Percentiles rank a stretch among this genome's conserved stretches.
These are phyloP conservation scores for Mycalesis mineus DNA, from an alignment of 2,888 invertebrate species.

Conservation along the genomic window DNA sequence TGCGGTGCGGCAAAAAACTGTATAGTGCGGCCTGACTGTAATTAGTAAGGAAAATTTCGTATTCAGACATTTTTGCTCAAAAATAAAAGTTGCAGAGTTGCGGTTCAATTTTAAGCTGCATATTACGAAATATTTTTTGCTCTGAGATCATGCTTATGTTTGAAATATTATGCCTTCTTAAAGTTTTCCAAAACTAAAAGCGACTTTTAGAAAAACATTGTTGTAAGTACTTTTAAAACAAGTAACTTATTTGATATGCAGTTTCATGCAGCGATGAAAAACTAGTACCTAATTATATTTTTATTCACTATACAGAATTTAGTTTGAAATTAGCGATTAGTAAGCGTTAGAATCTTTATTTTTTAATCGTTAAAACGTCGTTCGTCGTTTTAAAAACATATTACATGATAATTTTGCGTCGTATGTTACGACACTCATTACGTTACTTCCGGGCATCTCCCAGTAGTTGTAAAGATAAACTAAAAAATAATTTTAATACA, in stretches of 20 bases:
- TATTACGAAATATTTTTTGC: constrained; percentile 12
- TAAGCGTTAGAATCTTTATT: neutral
- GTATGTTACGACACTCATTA: no score
- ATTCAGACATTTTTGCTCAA: constrained; percentile 18
- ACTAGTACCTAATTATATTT: neutral
- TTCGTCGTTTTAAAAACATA: no score
- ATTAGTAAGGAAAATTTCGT: constrained; percentile 19
- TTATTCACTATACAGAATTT: neutral
- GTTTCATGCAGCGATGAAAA: neutral
- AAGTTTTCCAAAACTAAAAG: neutral
- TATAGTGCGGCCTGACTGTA: constrained; percentile 12
- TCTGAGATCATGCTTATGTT: constrained; percentile 3
- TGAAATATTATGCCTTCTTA: constrained; percentile 4
- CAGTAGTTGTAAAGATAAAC: no score
- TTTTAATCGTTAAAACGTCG: no score
- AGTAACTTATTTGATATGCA: neutral
- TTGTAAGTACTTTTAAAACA: no score
- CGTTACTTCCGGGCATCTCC: no score
- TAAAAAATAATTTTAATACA: no score
- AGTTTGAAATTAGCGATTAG: neutral
- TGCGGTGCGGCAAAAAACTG: constrained; percentile 13
- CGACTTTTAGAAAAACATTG: neutral
- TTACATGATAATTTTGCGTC: no score
- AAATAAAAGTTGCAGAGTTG: constrained; percentile 15
- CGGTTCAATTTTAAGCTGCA: constrained; percentile 10